A percentile compares a stretch with the other conserved stretches of the same genome.
These are phyloP conservation scores for Orbicella faveolata DNA, from an alignment of 64 coral and sea anemone genomes.

Conservation along the genomic window DNA sequence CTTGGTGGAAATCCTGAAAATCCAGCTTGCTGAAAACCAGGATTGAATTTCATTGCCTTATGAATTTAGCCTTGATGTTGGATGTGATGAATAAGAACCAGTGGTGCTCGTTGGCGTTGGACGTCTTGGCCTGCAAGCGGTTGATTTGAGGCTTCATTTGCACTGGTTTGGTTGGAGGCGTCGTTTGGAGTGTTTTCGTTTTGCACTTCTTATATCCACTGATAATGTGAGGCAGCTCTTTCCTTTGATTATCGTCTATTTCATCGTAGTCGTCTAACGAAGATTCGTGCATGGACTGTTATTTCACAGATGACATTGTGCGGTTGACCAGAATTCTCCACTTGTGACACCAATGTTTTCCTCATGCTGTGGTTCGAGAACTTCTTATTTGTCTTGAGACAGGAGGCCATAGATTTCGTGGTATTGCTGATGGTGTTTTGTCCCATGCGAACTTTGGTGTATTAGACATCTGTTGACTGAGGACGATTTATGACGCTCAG, in stretches of 20 bases:
- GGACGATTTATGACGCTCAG: background rate
- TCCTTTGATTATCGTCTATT: background rate
- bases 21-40: slow-evolving; percentile 18
- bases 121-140: too few species aligned
- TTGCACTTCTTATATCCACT: too few species aligned
- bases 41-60: background rate
- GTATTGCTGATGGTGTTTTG: slow-evolving; percentile 58
- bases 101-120: too few species aligned
- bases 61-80: slow-evolving; percentile 6
- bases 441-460: slow-evolving; percentile 57
- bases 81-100: background rate
- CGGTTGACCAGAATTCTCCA: too few species aligned
- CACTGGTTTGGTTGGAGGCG: too few species aligned
- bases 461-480: slow-evolving; percentile 39
- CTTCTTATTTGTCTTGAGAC: too few species aligned
- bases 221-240: too few species aligned
- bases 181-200: too few species aligned
- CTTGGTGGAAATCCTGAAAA: slow-evolving; percentile 15
- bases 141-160: too few species aligned
- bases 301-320: background rate
- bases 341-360: too few species aligned
- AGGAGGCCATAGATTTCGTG: slow-evolving; percentile 62
- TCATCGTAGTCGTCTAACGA: slow-evolving; percentile 2
- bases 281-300: background rate
- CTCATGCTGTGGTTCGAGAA: too few species aligned